A percentile compares a stretch with the other conserved stretches of the same genome.
Evolutionary conservation across 2,113 vertebrate species (phyloP).

Genomic region (Eurypyga helias): DNA sequence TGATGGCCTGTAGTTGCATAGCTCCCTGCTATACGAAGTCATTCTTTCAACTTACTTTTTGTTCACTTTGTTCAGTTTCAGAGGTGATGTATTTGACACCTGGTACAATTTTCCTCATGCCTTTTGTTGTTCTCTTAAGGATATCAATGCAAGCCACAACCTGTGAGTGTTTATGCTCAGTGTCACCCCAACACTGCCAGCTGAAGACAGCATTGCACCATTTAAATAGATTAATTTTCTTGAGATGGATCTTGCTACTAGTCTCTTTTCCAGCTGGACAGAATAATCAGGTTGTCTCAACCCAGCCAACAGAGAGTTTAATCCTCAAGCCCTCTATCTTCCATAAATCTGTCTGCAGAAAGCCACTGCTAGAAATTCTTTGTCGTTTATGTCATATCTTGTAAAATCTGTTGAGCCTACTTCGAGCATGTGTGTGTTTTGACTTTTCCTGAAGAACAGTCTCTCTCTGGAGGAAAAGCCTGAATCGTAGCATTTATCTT

Average conservation of each 20-base stretch:
- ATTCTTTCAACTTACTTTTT: not conserved
- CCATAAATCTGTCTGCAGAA: conserved; percentile 62
- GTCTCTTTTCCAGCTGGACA: conserved; percentile 55
- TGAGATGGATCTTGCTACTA: not conserved
- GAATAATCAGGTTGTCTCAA: conserved; percentile 30
- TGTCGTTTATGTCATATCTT: conserved; percentile 62
- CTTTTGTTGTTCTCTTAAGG: not conserved
- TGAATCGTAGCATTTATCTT: conserved; percentile 14
- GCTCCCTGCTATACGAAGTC: not conserved
- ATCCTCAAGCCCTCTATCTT: conserved; percentile 2
- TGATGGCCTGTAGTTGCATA: not conserved
- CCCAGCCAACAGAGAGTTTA: conserved; percentile 32
- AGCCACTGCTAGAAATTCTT: conserved; percentile 66
- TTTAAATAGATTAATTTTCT: conserved; percentile 56
- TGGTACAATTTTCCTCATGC: not conserved
- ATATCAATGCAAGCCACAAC: not conserved
- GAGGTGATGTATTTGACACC: conserved; percentile 5
- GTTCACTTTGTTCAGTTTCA: not conserved
- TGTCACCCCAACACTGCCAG: not conserved
- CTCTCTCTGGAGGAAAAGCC: conserved; percentile 41
- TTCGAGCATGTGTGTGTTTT: conserved; percentile 35
- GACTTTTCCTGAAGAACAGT: conserved; percentile 54
- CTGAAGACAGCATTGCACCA: conserved; percentile 13
- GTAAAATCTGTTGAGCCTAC: conserved; percentile 59
- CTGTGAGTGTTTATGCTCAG: not conserved